Percentiles rank a stretch among this genome's conserved stretches.
phyloP scores from a whole-genome alignment of 2,888 invertebrate species.

The Papilio elwesi region DNA sequence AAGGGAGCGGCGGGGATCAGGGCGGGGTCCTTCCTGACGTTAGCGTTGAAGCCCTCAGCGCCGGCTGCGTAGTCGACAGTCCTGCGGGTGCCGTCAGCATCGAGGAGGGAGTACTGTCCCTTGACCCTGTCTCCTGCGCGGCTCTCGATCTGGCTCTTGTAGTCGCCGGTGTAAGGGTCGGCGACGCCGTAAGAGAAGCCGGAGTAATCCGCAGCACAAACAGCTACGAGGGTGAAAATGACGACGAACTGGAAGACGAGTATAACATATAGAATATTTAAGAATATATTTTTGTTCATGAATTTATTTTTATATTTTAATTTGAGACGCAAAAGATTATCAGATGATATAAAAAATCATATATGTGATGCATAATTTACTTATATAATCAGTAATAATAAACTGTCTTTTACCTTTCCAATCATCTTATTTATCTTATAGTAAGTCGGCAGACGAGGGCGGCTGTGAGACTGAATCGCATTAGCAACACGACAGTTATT shows the following conservation, averaged over 20 bases:
- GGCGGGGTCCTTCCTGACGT: conserved; percentile 76
- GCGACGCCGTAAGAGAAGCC: conserved; percentile 81
- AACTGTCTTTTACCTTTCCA: conserved; percentile 23
- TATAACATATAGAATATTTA: background rate
- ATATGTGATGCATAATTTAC: background rate
- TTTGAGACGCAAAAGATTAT: no score
- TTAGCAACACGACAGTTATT: conserved; percentile 5
- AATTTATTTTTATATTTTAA: no score
- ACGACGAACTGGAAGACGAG: conserved; percentile 6
- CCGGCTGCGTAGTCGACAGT: conserved; percentile 83
- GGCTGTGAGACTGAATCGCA: background rate
- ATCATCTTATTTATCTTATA: conserved; percentile 17
- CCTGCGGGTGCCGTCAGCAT: conserved; percentile 79
- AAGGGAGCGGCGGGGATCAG: conserved; percentile 53
- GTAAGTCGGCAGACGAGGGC: background rate
- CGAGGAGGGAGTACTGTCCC: conserved; percentile 78
- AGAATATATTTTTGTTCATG: no score
- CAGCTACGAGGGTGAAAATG: conserved; percentile 45
- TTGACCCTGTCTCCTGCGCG: conserved; percentile 78
- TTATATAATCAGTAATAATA: background rate
- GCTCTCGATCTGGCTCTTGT: conserved; percentile 77
- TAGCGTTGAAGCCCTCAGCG: conserved; percentile 80
- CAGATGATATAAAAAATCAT: background rate
- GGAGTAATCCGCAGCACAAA: conserved; percentile 65
- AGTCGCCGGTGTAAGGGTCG: conserved; percentile 80